Base-by-base conservation (phyloP, 2,888 invertebrate genomes). In the Melinaea marsaeus region DNA sequence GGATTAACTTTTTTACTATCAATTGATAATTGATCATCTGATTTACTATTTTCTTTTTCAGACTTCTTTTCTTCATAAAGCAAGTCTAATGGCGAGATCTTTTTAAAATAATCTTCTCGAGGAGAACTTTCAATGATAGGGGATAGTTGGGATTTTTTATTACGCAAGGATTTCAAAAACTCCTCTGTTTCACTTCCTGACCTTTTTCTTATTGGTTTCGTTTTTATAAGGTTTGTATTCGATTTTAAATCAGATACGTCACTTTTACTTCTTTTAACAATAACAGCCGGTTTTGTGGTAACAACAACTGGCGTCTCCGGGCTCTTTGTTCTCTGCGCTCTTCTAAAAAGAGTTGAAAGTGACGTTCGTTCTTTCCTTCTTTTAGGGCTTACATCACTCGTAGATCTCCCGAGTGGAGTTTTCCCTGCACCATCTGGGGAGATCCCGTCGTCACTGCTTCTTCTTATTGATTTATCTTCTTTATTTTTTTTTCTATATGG, bases 81-180 rank as follows among this genome's bases (percentile, higher is more conserved):
- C 5, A 83, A 65, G 61, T 90, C 90, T 33, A 90, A 76, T 0
- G 90, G 90, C 4, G 89, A 78, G 34, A 84, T 87, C 67, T 85
- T 88, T 67, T 87, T 92, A 71, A 94, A 94, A 74, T 94, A 94
- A 76, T 95, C 94, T 72, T 94, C 94, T 69, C 94, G 91, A 13
- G 93, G 95, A 11, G 94, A 92, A 68, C 94, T 93, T 84, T 96
- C 96, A 69, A 95, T 95, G 59, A 96, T 96, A 0, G 96, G 96
- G 7, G 95, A 95, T 32, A 96, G 79, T 75, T 95, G 95, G 63
- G 93, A 90, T 76, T 94, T 94, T 70, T 92, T 93, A 62, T 92
- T 92, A 70, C 87, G 84, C 33, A 87, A 81, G 2, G 91, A 91
- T 70, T 91, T 91, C 9, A 91, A 79, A 68, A 92, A 92, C 71